A percentile compares a stretch with the other conserved stretches of the same genome.
Conservation (phyloP, 1,140 invertebrate species). For the Zaprionus inermis region DNA sequence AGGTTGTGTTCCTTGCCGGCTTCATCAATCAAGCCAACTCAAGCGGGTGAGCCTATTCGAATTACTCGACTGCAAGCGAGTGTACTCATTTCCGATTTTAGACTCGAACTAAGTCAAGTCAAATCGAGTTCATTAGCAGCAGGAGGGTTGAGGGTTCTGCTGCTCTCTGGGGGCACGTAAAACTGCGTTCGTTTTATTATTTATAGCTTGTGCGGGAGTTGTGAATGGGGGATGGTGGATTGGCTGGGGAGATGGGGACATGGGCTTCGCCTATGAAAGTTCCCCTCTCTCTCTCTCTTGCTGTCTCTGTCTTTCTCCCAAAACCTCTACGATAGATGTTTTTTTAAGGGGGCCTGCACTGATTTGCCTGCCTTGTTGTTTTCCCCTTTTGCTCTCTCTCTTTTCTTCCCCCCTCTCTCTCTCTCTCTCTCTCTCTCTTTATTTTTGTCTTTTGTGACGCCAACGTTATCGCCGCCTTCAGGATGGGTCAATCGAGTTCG, state of each 20-base stretch:
- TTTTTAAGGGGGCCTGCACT: constrained; percentile 58
- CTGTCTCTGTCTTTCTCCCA: no score
- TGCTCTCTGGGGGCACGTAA: constrained; percentile 53
- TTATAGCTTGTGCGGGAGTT: constrained; percentile 50
- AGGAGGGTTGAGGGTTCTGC: constrained; percentile 16
- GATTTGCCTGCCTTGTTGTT: constrained; percentile 59
- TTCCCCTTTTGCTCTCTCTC: constrained; percentile 30
- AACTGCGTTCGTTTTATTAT: constrained; percentile 59
- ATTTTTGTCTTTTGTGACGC: constrained; percentile 11
- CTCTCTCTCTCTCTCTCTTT: constrained; percentile 7
- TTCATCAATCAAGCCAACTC: no score
- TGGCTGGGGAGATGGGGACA: neutral
- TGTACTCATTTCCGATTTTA: neutral
- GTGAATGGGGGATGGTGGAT: neutral
- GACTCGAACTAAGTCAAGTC: neutral
- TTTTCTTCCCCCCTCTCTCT: constrained; percentile 27
- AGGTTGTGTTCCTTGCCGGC: no score
- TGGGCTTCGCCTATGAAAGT: constrained; percentile 7
- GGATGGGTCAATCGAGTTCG: constrained; percentile 99
- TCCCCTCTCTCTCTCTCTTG: neutral
- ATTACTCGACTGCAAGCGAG: neutral
- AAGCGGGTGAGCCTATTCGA: neutral
- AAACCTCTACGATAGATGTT: constrained; percentile 63
- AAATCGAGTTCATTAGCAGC: constrained; percentile 25
- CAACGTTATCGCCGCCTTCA: constrained; percentile 83